Base-by-base conservation (phyloP, 2,113 vertebrate genomes). In the Microcebus jonahi region DNA sequence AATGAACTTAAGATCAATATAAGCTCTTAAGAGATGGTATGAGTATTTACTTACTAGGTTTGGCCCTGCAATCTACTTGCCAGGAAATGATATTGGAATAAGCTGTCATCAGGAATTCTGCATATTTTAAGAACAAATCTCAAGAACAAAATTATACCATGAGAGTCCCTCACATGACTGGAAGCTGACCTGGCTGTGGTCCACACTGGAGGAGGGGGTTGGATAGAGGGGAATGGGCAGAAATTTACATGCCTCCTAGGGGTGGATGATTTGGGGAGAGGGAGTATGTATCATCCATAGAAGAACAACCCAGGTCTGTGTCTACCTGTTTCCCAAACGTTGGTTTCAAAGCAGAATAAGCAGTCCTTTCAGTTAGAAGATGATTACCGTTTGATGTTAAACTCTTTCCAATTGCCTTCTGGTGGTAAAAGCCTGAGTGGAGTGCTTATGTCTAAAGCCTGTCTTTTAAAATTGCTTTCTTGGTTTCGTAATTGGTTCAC, bases 121-220 rank as follows among this genome's bases (percentile, higher is more conserved):
- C 4, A 53, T 84, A 42, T 65, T 94, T 95, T 88, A 70, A 92
- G 81, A 87, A 15, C 18, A 94, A 68, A 83, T 71, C 10, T 91
- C 75, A 96, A 79, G 39, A 50, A 77, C n/a, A 91, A 88, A 91
- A 77, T 65, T 73, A 9, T 39, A 27, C 23, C 27, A 67, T 87
- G 34, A 8, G 48, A n/a, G 61, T 67, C 8, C n/a, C 6, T 80
- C 45, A 65, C 65, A 12, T 25, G 55, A 10, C 45, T 86, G 36
- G 50, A 82, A 92, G 42, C 27, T 48, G 55, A 80, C 15, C 36
- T 85, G 71, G 39, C 31, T 29, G 53, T 23, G 48, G 55, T 25
- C 45, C 25, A 75, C 71, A 42, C 11, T 27, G 73, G 31, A 61
- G 21, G 6, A 89, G 18, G 39, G 39, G 4, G 12, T 10, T 79